These are phyloP conservation scores for Mohoua ochrocephala DNA, from an alignment of 2,113 vertebrate genomes.

Conservation along the genomic window DNA sequence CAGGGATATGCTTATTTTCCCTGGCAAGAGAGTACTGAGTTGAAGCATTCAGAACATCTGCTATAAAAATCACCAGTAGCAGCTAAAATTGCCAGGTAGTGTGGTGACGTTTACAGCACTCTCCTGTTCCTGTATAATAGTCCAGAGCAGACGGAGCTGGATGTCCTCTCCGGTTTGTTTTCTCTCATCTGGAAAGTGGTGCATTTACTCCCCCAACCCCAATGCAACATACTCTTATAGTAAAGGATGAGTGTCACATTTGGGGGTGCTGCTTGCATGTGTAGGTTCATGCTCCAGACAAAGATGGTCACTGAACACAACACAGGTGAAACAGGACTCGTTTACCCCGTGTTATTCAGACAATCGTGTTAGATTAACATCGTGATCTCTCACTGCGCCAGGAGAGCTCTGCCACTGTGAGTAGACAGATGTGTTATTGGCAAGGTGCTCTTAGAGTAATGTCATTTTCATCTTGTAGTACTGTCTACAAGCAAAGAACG, in stretches of 20 bases:
- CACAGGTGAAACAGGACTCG: neutral
- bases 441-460: neutral
- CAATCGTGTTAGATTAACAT: neutral
- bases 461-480: neutral
- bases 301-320: neutral
- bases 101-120: rapidly evolving
- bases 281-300: neutral
- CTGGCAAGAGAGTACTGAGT: neutral
- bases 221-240: neutral
- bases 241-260: neutral
- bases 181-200: neutral
- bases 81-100: neutral
- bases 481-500: too few species aligned
- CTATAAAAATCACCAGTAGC: neutral
- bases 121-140: neutral
- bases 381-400: rapidly evolving
- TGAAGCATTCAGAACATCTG: neutral
- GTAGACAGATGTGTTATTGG: neutral
- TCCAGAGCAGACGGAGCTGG: neutral
- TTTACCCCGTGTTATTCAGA: neutral
- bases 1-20: neutral
- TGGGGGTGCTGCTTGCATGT: neutral
- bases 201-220: neutral
- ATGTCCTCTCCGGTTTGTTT: rapidly evolving
- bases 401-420: neutral